Conservation (phyloP, 2,797 vertebrate genomes). For the Sebastes diaconus region DNA sequence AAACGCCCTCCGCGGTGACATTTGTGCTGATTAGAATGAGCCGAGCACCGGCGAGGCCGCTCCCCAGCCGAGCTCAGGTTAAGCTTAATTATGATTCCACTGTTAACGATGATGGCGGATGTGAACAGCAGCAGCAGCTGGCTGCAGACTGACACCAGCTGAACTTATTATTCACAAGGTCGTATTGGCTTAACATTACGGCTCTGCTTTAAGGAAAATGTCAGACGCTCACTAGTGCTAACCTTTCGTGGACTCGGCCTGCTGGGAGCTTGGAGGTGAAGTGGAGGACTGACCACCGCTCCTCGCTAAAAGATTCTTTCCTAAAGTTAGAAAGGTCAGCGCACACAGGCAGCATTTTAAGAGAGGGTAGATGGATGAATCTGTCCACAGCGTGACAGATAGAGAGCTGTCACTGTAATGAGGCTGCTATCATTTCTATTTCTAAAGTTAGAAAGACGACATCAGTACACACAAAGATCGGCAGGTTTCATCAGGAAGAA, state of each 20-base stretch:
- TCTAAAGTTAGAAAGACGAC: not conserved
- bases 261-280: conserved; percentile 41
- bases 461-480: not conserved
- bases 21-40: conserved; percentile 50
- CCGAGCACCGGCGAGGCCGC: not conserved
- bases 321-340: conserved; percentile 54
- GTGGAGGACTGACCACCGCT: conserved; percentile 21
- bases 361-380: not conserved
- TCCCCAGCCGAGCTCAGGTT: conserved; percentile 41
- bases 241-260: conserved; percentile 46
- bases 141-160: conserved; percentile 36
- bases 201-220: conserved; percentile 48
- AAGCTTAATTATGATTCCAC: conserved; percentile 51
- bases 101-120: conserved; percentile 51
- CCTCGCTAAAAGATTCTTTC: not conserved
- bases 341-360: conserved; percentile 39
- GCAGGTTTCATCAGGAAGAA: not conserved
- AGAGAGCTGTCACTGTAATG: not conserved
- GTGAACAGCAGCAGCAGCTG: conserved; percentile 38
- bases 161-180: conserved; percentile 63
- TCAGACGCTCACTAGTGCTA: conserved; percentile 33
- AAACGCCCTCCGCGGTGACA: conserved; percentile 34
- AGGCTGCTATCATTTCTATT: not conserved
- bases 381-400: not conserved
- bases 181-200: conserved; percentile 32